Evolutionary conservation across 2,888 invertebrate species (phyloP).

Genomic region (Uropetala carovei): DNA sequence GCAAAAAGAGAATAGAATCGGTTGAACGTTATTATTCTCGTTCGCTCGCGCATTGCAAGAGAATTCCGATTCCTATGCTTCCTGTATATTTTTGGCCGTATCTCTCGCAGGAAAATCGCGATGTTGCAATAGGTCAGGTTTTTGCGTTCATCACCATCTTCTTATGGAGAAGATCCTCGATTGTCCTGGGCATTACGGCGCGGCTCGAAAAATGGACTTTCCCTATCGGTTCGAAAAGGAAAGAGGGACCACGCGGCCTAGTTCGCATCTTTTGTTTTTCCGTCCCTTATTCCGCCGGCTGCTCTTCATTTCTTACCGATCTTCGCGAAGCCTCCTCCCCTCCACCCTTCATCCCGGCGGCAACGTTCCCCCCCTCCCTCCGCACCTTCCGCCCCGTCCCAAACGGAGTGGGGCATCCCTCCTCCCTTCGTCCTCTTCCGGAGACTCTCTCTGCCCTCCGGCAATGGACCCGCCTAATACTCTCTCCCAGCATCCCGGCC

Average conservation of each 20-base stretch:
- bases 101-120: too few relatives aligned
- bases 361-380: slow-evolving; percentile 4
- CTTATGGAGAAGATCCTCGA: too few relatives aligned
- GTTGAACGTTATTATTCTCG: too few relatives aligned
- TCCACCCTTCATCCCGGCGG: neutral
- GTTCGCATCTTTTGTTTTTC: neutral
- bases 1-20: too few relatives aligned
- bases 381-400: neutral
- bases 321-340: slow-evolving; percentile 3
- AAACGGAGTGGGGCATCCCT: neutral
- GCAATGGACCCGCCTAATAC: slow-evolving; percentile 53
- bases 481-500: slow-evolving; percentile 61
- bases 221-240: slow-evolving; percentile 20
- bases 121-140: too few relatives aligned
- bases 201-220: neutral
- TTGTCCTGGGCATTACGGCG: too few relatives aligned
- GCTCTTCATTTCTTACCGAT: neutral
- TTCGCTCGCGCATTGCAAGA: too few relatives aligned
- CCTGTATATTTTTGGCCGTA: too few relatives aligned
- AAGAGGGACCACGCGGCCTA: neutral
- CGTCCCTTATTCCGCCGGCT: neutral
- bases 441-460: slow-evolving; percentile 37
- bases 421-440: neutral
- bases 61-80: too few relatives aligned
- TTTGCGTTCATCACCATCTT: too few relatives aligned